Conservation (phyloP, 2,113 vertebrate species). For the Mustela lutreola region DNA sequence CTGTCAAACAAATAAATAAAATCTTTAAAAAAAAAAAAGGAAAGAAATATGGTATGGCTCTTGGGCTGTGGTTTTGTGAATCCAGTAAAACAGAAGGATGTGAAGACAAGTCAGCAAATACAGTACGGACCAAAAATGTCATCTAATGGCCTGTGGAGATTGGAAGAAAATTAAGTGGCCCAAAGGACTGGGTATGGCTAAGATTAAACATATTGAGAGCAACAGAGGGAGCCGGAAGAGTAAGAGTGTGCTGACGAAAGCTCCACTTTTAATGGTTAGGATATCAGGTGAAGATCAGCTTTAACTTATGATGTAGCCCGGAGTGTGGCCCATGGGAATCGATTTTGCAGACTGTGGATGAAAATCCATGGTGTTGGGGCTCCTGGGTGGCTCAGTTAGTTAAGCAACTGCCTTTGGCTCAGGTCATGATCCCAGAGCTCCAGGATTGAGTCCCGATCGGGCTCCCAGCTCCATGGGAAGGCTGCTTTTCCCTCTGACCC, state of each 20-base stretch:
- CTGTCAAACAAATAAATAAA: too few species aligned
- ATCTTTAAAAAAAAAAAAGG: too few species aligned
- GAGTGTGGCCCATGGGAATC: neutral
- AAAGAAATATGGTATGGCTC: neutral
- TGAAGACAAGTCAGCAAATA: neutral
- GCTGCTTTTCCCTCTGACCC: too few species aligned
- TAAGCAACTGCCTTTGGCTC: too few species aligned
- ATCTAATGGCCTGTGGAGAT: neutral
- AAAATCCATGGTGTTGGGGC: neutral
- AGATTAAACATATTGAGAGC: neutral
- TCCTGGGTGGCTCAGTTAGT: too few species aligned
- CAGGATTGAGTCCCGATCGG: too few species aligned
- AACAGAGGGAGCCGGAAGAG: neutral
- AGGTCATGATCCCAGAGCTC: too few species aligned
- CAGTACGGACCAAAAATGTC: neutral
- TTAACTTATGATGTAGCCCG: neutral
- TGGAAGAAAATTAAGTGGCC: neutral
- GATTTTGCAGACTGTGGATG: neutral
- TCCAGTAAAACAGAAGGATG: neutral
- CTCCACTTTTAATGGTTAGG: neutral
- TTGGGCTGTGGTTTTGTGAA: neutral
- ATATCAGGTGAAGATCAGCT: neutral
- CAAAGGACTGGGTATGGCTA: neutral
- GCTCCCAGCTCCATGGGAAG: too few species aligned
- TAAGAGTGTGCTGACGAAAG: neutral